These are phyloP conservation scores for Columbina picui DNA, from an alignment of 2,113 vertebrate species.

Conservation along the genomic window DNA sequence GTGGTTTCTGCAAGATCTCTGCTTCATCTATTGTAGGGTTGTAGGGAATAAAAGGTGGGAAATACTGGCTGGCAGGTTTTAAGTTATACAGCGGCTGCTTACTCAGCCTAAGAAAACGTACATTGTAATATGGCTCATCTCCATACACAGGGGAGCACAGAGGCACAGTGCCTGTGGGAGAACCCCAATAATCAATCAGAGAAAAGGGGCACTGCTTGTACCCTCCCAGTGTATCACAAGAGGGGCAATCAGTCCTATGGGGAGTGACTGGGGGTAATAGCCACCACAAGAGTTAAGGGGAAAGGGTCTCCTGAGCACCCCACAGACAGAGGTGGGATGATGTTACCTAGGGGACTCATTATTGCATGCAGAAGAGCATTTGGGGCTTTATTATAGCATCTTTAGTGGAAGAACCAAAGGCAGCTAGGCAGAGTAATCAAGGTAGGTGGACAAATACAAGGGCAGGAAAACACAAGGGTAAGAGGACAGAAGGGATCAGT, in stretches of 20 bases:
- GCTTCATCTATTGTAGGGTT: neutral
- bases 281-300: neutral
- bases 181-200: neutral
- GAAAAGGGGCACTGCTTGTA: neutral
- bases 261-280: neutral
- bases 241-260: neutral
- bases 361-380: neutral
- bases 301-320: neutral
- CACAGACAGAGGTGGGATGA: neutral
- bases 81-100: neutral
- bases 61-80: neutral
- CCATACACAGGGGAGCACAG: neutral
- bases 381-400: too few relatives aligned
- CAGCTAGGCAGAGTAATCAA: fast-evolving
- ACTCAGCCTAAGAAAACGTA: neutral
- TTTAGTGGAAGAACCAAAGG: neutral
- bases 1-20: neutral
- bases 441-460: neutral
- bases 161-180: fast-evolving
- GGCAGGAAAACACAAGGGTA: neutral
- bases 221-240: neutral
- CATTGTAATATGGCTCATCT: neutral
- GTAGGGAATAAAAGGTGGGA: neutral
- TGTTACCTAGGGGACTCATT: neutral
- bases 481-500: fast-evolving